Evolutionary conservation across 2,888 invertebrate genomes (phyloP).

Genomic region (Incurvaria masculella): DNA sequence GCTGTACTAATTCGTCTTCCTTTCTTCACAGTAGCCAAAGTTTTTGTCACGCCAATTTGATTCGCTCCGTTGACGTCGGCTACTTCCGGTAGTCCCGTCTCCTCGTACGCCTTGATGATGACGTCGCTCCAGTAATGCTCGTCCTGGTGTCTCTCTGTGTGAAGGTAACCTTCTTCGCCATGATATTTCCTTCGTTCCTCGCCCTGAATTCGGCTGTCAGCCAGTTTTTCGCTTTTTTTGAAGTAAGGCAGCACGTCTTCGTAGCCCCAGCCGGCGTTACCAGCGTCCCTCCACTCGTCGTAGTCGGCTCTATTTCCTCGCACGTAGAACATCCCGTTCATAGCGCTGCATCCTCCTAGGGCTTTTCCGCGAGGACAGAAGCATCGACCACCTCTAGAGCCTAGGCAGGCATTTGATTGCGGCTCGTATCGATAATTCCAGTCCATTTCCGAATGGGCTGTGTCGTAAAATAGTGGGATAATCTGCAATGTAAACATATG

Average conservation of each 20-base stretch:
- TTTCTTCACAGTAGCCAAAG: constrained; percentile 64
- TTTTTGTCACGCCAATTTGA: constrained; percentile 73
- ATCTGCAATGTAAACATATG: too few species aligned
- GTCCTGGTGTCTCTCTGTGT: constrained; percentile 27
- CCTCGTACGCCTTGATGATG: constrained; percentile 25
- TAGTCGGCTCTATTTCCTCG: constrained; percentile 59
- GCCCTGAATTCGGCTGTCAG: constrained; percentile 3
- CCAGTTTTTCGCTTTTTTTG: constrained; percentile 12
- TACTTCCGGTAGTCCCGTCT: constrained; percentile 53
- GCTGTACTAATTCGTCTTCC: constrained; percentile 70
- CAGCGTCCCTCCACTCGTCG: constrained; percentile 39
- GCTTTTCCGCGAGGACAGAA: constrained; percentile 63
- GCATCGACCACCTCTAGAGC: constrained; percentile 51
- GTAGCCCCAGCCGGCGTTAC: constrained; percentile 60
- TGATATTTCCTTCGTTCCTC: constrained; percentile 15
- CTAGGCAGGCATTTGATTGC: constrained; percentile 64
- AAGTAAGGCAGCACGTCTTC: constrained; percentile 59
- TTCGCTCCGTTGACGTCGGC: constrained; percentile 71
- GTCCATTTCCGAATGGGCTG: constrained; percentile 56
- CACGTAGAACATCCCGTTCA: constrained; percentile 61
- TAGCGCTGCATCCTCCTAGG: constrained; percentile 57
- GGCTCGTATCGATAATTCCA: constrained; percentile 84
- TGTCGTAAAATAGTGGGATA: too few species aligned
- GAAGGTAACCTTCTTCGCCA: constrained; percentile 30
- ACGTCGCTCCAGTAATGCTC: constrained; percentile 13